Base-by-base conservation (phyloP, 2,113 vertebrate species). In the Penelope pileata region DNA sequence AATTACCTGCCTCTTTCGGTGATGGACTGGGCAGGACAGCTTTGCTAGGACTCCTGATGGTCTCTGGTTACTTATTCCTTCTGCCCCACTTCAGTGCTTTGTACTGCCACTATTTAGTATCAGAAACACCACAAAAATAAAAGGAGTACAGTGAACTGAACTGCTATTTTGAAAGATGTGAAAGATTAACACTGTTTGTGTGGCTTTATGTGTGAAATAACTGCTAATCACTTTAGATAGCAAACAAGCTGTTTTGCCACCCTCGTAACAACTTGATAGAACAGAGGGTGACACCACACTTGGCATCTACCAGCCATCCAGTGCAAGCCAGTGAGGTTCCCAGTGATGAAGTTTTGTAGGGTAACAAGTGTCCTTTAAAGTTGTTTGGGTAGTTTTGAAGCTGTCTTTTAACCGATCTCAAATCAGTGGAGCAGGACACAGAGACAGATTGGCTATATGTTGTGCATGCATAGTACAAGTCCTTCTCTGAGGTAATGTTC, bases 101-200 rank as follows among this genome's bases (percentile, higher is more conserved):
- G 38, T 83, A 30, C 16, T 0, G 0, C 13, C 2, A 3, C 54
- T 32, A 17, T 1, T 2, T 53, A n/a, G 36, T 85, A 69, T 50
- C 7, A 79, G 58, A 81, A 81, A 43, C 15, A 34, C 9, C 2
- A 24, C 7, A n/a, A 14, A 14, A 2, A n/a, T 56, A 51, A 63
- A 60, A 36, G 5, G 29, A 7, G 40, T 82, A 50, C 27, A 50
- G n/a, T 72, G 84, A 85, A 50, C 48, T 14, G 40, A 69, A 21
- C 48, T 85, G 58, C 58, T 83, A 7, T 68, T 93, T 87, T 79
- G 62, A 45, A 66, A 84, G 7, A n/a, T 23, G 5, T 85, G 45
- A 43, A 43, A 79, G 17, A 79, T 62, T 34, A 83, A 53, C 67
- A 58, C 43, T 32, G 32, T 77, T 73, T 7, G 5, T 34, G 24